phyloP scores from a whole-genome alignment of 2,113 vertebrate species.

The Channa maculata region DNA sequence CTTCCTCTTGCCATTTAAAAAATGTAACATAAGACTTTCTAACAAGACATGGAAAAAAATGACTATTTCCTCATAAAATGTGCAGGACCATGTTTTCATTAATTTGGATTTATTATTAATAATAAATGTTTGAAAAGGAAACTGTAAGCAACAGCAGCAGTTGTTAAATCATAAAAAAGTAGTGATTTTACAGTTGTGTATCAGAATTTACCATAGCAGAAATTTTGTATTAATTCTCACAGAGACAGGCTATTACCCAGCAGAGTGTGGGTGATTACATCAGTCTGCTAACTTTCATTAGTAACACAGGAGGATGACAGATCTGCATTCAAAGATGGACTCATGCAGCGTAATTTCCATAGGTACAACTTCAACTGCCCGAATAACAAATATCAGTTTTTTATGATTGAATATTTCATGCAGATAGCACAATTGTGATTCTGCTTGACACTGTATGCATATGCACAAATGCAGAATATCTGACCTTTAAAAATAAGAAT shows the following conservation, averaged over 20 bases:
- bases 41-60: too few relatives aligned
- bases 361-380: neutral
- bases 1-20: too few relatives aligned
- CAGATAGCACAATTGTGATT: neutral
- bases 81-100: neutral
- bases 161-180: slow-evolving; percentile 38
- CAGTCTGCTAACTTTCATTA: slow-evolving; percentile 19
- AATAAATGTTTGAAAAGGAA: slow-evolving; percentile 35
- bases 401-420: neutral
- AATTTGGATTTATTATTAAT: slow-evolving; percentile 57
- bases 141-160: slow-evolving; percentile 9
- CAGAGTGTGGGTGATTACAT: neutral
- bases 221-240: slow-evolving; percentile 36
- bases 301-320: slow-evolving; percentile 17
- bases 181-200: slow-evolving; percentile 49
- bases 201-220: slow-evolving; percentile 25
- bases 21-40: too few relatives aligned
- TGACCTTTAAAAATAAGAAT: neutral
- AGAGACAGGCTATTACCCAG: slow-evolving; percentile 31
- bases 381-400: neutral
- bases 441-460: neutral
- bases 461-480: neutral
- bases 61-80: neutral
- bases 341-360: neutral
- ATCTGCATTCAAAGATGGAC: neutral